Evolutionary conservation across 2,797 vertebrate genomes (phyloP).

Genomic region (Galago senegalensis): DNA sequence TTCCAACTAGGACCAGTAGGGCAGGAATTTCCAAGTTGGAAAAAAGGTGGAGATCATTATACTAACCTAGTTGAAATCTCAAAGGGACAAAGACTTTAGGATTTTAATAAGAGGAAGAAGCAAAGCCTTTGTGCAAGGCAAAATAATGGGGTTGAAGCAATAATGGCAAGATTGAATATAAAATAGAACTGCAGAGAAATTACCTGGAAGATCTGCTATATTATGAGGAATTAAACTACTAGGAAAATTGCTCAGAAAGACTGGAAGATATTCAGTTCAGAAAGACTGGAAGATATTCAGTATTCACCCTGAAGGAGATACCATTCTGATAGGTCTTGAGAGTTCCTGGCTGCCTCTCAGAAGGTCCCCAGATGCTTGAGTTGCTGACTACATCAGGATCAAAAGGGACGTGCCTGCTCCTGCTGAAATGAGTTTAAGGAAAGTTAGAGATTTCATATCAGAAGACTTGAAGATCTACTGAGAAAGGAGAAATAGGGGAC

Average conservation of each 20-base stretch:
- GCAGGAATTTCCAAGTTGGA: not conserved
- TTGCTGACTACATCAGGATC: not conserved
- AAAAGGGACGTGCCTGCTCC: not conserved
- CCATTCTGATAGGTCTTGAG: not conserved
- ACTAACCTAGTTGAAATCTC: not conserved
- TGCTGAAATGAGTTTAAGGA: not conserved
- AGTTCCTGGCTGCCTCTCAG: not conserved
- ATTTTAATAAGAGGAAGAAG: not conserved
- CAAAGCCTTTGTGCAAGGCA: not conserved
- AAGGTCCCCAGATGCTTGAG: not conserved
- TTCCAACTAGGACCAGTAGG: not conserved
- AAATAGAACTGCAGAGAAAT: not conserved
- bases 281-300: not conserved
- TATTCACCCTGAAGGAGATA: not conserved
- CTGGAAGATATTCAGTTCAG: not conserved
- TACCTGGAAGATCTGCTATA: not conserved
- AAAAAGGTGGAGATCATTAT: not conserved
- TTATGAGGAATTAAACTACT: not conserved
- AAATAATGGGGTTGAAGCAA: not conserved
- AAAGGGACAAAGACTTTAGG: not conserved
- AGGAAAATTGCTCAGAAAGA: not conserved
- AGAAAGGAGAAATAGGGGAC: not conserved
- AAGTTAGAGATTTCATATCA: not conserved
- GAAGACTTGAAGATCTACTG: not conserved
- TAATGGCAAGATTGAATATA: not conserved